These are phyloP conservation scores for Cheirogaleus medius DNA, from an alignment of 2,113 vertebrate genomes.

Conservation along the genomic window DNA sequence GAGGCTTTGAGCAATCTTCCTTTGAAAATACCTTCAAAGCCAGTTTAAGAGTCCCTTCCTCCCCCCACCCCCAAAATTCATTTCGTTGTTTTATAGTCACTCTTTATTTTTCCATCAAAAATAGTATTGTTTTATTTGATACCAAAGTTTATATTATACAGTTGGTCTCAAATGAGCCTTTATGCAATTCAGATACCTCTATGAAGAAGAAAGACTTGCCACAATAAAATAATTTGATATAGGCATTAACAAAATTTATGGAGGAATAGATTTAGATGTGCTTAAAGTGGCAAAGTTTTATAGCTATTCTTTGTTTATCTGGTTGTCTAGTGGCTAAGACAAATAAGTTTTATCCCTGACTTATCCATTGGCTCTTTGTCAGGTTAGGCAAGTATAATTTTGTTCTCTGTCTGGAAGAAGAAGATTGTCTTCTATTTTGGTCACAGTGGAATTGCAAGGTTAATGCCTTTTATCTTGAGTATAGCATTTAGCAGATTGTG, in stretches of 20 bases:
- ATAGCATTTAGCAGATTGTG: conserved; percentile 65
- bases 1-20: not conserved
- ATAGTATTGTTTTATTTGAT: not conserved
- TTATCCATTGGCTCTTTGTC: conserved; percentile 51
- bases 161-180: conserved; percentile 49
- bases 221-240: not conserved
- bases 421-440: conserved; percentile 62
- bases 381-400: conserved; percentile 58
- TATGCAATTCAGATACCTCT: conserved; percentile 39
- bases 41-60: not conserved
- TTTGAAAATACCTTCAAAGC: not conserved
- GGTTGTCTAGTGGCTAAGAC: conserved; percentile 54
- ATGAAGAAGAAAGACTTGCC: conserved; percentile 18
- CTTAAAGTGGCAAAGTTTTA: conserved; percentile 26
- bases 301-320: conserved; percentile 59
- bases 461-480: conserved; percentile 73
- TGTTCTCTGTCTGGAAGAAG: conserved; percentile 41
- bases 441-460: conserved; percentile 68
- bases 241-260: conserved; percentile 43
- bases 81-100: not conserved
- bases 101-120: conserved; percentile 39
- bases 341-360: conserved; percentile 45
- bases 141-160: conserved; percentile 1
- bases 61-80: not conserved
- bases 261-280: conserved; percentile 44